A percentile compares a stretch with the other conserved stretches of the same genome.
Conservation (phyloP, 2,888 invertebrate species). For the Hetaerina titia region DNA sequence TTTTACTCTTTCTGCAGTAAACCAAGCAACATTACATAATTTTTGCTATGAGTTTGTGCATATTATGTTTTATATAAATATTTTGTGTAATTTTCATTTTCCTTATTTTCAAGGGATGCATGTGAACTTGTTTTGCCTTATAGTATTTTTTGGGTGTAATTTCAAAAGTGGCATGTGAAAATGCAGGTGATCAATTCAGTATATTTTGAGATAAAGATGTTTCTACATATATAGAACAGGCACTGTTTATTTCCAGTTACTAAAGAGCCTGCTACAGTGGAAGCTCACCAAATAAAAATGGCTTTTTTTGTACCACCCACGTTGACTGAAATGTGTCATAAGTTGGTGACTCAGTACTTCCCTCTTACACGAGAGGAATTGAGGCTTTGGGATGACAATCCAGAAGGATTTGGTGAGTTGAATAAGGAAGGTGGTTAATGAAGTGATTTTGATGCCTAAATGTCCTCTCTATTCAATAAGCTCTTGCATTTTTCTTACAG, state of each 20-base stretch:
- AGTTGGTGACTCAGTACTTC: slow-evolving; percentile 93
- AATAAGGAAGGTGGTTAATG: background rate
- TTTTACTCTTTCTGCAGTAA: too few species aligned
- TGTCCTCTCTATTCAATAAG: background rate
- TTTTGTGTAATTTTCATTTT: too few species aligned
- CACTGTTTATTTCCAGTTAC: slow-evolving; percentile 75
- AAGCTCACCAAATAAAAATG: slow-evolving; percentile 85
- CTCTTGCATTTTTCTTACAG: slow-evolving; percentile 74
- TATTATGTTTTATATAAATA: too few species aligned
- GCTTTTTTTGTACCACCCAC: slow-evolving; percentile 88
- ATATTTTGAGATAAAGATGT: background rate
- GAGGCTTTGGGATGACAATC: slow-evolving; percentile 92
- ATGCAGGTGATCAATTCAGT: background rate
- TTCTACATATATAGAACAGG: too few species aligned
- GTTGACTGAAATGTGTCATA: slow-evolving; percentile 89
- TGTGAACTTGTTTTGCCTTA: too few species aligned
- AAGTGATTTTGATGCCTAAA: background rate
- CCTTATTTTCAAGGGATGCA: too few species aligned
- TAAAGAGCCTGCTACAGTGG: slow-evolving; percentile 77
- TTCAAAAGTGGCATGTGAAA: too few species aligned
- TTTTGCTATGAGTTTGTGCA: too few species aligned
- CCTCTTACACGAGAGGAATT: slow-evolving; percentile 90
- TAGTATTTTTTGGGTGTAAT: too few species aligned
- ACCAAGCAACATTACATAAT: too few species aligned
- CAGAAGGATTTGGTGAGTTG: slow-evolving; percentile 89